Evolutionary conservation across 1,140 invertebrate genomes (phyloP), one percentile per base, ranked within the genome.

Genomic region (Oreohelix idahoensis): DNA sequence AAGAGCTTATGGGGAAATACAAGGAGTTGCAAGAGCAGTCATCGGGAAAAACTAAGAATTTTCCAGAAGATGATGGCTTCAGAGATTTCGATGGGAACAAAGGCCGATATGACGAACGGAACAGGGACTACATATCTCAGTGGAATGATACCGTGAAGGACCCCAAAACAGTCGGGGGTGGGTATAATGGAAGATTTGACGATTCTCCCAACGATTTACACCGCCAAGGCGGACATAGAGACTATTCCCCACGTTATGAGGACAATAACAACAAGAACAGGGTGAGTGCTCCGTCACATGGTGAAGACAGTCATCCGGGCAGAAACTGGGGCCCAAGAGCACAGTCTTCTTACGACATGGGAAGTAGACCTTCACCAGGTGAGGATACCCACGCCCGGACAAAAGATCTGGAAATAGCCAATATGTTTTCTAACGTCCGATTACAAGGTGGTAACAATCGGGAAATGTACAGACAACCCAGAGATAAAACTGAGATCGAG

Each of bases 401-500:
- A 63, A 87, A 83, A 76, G 85, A 87, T 66, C 74, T 79, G 10
- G 88, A 88, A 66, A 87, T 86, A 53, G 86, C 87, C 45, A 84
- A 78, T 66, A 87, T 89, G 87, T 88, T 89, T 58, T 79, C 79
- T 13, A 85, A 88, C 70, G 74, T 88, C 32, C 70, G 85, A 26
- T 63, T 86, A 17, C 66, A 66, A 10, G 42, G 74, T 26, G 78
- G 66, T 23, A 63, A 36, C 17, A 51, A 79, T 17, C 63, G 17
- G 32, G 45, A 51, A 15, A 51, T 76, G 74, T 51, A 76, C 45
- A 51, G 74, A 36, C 71, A 73, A 73, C 42, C 79, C 17, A 78
- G 80, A 17, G 79, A 79, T 4, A 84, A 79, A n/a, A 87, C 84
- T 45, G 87, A 89, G 58, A 87, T 89, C 75, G 89, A 88, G 42